These are phyloP conservation scores for Whitmania pigra DNA, from an alignment of 1,140 invertebrate species.

Conservation along the genomic window DNA sequence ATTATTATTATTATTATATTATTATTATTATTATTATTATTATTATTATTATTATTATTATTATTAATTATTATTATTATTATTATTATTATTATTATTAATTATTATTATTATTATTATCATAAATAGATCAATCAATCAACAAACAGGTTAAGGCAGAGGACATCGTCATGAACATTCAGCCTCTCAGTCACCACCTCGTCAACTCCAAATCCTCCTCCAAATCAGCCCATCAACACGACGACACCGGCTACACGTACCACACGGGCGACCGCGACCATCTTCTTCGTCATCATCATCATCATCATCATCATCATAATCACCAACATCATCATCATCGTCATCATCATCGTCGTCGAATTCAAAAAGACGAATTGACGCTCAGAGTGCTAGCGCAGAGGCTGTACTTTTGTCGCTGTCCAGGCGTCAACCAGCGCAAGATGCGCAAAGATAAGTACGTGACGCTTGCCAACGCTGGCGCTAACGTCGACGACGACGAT, in stretches of 20 bases:
- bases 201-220: no score
- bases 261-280: background rate
- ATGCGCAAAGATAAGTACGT: background rate
- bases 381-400: no score
- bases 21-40: no score
- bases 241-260: no score
- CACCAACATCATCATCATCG: background rate
- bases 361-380: background rate
- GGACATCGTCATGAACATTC: no score
- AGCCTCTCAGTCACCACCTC: no score
- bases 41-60: no score
- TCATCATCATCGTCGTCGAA: constrained; percentile 1
- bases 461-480: background rate
- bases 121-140: background rate
- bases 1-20: no score
- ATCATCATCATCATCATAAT: constrained; percentile 18
- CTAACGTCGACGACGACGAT: constrained; percentile 12
- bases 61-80: no score
- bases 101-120: background rate
- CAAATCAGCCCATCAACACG: no score
- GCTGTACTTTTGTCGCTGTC: background rate
- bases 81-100: no score
- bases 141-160: background rate
- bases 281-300: constrained; percentile 8
- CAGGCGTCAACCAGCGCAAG: background rate